These are phyloP conservation scores for Hymenopus coronatus DNA, from an alignment of 2,888 invertebrate species.

Conservation along the genomic window DNA sequence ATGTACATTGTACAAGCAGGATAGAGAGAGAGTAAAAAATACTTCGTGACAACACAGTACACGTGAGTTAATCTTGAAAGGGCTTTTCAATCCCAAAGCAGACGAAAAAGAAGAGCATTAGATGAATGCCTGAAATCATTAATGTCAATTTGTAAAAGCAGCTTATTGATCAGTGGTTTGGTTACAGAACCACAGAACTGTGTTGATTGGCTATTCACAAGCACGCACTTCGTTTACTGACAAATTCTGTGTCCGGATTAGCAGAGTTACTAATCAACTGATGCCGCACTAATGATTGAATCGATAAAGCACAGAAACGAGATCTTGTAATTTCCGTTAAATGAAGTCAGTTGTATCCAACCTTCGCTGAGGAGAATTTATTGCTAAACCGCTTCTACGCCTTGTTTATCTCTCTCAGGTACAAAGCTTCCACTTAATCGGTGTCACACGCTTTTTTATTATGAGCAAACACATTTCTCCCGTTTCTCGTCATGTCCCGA, in stretches of 20 bases:
- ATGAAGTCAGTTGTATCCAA: neutral
- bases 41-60: no score
- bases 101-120: no score
- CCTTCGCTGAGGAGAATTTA: neutral
- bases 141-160: neutral
- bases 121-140: neutral
- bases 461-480: neutral
- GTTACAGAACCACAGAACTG: neutral
- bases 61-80: no score
- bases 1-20: no score
- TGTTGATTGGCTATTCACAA: neutral
- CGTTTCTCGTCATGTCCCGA: neutral
- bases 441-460: neutral
- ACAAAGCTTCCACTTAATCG: neutral
- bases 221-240: neutral
- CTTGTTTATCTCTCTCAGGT: neutral
- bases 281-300: neutral
- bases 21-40: no score
- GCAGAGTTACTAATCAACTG: neutral
- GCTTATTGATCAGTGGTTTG: neutral
- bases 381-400: neutral
- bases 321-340: neutral
- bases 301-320: neutral
- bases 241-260: neutral
- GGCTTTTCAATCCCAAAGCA: no score